These are phyloP conservation scores for Pseudorectes ferrugineus DNA, from an alignment of 2,113 vertebrate species.

Conservation along the genomic window DNA sequence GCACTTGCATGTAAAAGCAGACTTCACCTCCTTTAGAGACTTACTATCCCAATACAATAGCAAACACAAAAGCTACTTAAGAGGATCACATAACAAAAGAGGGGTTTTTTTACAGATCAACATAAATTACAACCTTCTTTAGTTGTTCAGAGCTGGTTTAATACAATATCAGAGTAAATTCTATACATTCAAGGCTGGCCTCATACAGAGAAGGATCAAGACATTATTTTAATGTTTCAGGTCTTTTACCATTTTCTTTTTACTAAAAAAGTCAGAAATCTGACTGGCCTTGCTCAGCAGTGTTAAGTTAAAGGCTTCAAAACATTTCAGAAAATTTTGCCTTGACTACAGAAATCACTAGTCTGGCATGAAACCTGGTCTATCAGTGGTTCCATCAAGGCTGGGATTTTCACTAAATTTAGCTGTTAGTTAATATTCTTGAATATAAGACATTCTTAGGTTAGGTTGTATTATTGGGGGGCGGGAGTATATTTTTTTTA, in stretches of 20 bases:
- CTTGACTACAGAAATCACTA: background rate
- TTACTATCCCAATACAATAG: background rate
- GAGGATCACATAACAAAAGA: background rate
- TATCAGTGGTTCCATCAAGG: background rate
- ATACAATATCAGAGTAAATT: background rate
- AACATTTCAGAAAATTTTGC: background rate
- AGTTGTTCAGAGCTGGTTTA: background rate
- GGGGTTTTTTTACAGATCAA: background rate
- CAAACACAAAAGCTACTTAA: background rate
- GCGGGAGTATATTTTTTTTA: background rate
- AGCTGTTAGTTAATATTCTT: background rate
- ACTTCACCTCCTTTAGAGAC: background rate
- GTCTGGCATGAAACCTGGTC: background rate
- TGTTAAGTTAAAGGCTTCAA: background rate
- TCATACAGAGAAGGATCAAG: background rate
- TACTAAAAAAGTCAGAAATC: background rate
- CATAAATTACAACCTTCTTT: background rate
- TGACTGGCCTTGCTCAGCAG: background rate
- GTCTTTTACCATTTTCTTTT: background rate
- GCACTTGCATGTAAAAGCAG: background rate
- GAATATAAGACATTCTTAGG: background rate
- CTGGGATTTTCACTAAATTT: background rate
- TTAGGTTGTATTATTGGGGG: background rate
- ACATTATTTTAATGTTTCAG: background rate
- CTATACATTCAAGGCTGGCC: background rate